Base-by-base conservation (phyloP, 2,888 invertebrate species). In the Ganaspis brasiliensis region DNA sequence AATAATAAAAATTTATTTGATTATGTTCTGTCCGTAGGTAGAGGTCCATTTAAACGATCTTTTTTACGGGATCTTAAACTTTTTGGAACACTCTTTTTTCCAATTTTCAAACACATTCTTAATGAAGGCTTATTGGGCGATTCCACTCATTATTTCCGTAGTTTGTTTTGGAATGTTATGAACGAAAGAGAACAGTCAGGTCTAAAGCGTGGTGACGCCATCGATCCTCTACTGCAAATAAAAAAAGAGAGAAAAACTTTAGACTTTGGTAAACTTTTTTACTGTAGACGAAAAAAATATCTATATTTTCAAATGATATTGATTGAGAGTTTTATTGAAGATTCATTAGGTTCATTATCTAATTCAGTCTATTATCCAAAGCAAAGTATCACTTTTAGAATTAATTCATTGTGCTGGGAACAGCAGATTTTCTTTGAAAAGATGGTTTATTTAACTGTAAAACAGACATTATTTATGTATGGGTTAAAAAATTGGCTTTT, bases 131-230 rank as follows among this genome's bases (percentile, higher is more conserved):
- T 61, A n/a, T 61, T 61, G 12, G 59, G 59, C 4, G 16, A 8
- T 10, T 35, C 35, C 9, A 84, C 80, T 0, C 49, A 83, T 12
- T 90, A 85, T 52, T 89, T 90, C n/a, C 83, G 87, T 0, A 78
- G 79, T 24, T 70, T 90, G n/a, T 90, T 90, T 61, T 88, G 88
- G 87, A 78, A 81, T 4, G 87, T 89, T 0, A 81, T 90, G 85
- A 78, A 89, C 16, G 75, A 59, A 0, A 82, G 89, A 16, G 86
- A 87, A 24, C 35, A 76, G 8, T 81, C 81, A 0, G 85, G 85
- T 14, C 49, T 24, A 0, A 87, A 87, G 73, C 84, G 88, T n/a
- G 89, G 88, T 0, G 90, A 90, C 19, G 19, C 89, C 2, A 87
- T 90, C 0, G 90, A 90, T 75, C 80, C 82, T 9, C 70, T 90